These are phyloP conservation scores for Calonectris borealis DNA, from an alignment of 2,113 vertebrate species.

Conservation along the genomic window DNA sequence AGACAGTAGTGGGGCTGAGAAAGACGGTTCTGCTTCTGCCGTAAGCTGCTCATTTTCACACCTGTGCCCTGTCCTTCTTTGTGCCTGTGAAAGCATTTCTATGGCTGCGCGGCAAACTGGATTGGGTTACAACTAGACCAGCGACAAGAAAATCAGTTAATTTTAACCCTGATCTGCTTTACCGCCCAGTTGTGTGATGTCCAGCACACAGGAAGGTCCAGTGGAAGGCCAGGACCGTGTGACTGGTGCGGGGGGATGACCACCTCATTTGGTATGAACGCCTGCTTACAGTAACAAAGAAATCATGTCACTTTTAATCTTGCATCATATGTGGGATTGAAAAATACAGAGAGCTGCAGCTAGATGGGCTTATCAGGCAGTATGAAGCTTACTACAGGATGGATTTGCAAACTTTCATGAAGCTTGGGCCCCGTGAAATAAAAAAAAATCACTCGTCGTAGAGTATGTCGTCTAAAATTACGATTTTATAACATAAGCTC, in stretches of 20 bases:
- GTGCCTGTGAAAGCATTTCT: not conserved
- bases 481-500: not conserved
- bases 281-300: not conserved
- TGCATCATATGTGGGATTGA: not conserved
- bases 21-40: not conserved
- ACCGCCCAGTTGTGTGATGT: fast-evolving
- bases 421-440: not conserved
- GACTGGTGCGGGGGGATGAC: not conserved
- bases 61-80: not conserved
- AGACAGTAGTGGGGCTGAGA: not conserved
- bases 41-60: not conserved
- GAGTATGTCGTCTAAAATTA: not conserved
- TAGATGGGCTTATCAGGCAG: not conserved
- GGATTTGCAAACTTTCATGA: not conserved
- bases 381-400: not conserved
- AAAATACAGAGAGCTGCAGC: not conserved
- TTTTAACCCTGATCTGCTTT: not conserved
- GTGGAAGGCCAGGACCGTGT: not conserved
- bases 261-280: not conserved
- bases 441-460: fast-evolving
- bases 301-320: not conserved
- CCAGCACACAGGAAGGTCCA: not conserved
- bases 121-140: not conserved
- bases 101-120: not conserved
- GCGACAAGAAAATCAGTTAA: not conserved